Percentiles rank a stretch among this genome's conserved stretches.
phyloP scores from a whole-genome alignment of 2,113 vertebrate genomes.

The Oncorhynchus tshawytscha region DNA sequence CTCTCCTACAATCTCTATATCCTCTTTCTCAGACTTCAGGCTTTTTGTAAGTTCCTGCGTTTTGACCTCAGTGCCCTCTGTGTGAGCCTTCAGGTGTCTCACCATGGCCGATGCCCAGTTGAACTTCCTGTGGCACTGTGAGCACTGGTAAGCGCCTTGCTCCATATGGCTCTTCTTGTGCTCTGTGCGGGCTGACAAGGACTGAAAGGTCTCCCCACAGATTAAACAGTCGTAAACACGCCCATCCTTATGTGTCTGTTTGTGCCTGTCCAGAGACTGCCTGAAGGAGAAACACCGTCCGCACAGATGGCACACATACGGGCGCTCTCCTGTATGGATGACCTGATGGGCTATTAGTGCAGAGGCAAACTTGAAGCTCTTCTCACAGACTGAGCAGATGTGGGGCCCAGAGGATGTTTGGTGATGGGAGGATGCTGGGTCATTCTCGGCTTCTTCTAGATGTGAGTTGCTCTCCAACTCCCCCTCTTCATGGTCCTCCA shows the following conservation, averaged over 20 bases:
- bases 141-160: slow-evolving; percentile 18
- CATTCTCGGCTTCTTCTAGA: neutral
- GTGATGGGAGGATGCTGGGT: neutral
- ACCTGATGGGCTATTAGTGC: slow-evolving; percentile 77
- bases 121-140: slow-evolving; percentile 38
- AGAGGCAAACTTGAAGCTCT: slow-evolving; percentile 78
- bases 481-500: neutral
- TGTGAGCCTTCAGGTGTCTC: slow-evolving; percentile 56
- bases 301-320: slow-evolving; percentile 65
- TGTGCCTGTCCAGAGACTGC: slow-evolving; percentile 66
- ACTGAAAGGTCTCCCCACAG: slow-evolving; percentile 41
- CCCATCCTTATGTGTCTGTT: slow-evolving; percentile 43
- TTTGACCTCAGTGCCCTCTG: slow-evolving; percentile 13
- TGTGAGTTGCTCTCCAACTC: neutral
- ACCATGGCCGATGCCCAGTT: slow-evolving; percentile 45
- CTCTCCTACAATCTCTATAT: neutral
- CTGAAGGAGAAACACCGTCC: slow-evolving; percentile 66
- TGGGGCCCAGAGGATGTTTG: slow-evolving; percentile 32
- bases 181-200: slow-evolving; percentile 29
- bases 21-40: neutral
- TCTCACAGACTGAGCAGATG: slow-evolving; percentile 73
- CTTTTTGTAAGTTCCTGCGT: neutral
- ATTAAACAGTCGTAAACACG: slow-evolving; percentile 36
- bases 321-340: slow-evolving; percentile 67
- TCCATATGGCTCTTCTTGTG: slow-evolving; percentile 52